Evolutionary conservation across 1,140 invertebrate species (phyloP).

Genomic region (Vanessa atalanta): DNA sequence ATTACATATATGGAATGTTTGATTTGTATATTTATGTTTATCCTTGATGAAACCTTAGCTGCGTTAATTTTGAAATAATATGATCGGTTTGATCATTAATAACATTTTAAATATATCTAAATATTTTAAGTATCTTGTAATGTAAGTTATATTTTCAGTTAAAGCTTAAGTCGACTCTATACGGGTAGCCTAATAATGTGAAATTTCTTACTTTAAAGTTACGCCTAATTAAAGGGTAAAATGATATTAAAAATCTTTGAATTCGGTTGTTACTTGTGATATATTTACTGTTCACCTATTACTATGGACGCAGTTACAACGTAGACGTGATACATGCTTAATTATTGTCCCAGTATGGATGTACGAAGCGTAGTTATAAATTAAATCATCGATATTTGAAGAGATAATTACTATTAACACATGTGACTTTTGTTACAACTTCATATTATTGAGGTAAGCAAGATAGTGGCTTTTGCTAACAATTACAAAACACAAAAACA

Average conservation of each 20-base stretch:
- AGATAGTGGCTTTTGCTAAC: background rate
- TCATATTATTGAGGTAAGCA: background rate
- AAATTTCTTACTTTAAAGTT: too few relatives aligned
- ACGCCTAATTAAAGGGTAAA: background rate
- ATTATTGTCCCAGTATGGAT: background rate
- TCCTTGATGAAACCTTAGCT: too few relatives aligned
- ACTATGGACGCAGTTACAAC: background rate
- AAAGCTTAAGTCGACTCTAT: background rate
- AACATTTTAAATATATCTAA: too few relatives aligned
- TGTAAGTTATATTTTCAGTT: background rate
- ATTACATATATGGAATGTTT: too few relatives aligned
- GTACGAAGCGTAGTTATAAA: background rate
- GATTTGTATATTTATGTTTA: too few relatives aligned
- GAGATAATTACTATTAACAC: background rate
- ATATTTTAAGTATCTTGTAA: background rate
- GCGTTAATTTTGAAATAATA: too few relatives aligned
- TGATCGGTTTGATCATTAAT: too few relatives aligned
- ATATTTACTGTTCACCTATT: background rate
- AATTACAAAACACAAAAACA: too few relatives aligned
- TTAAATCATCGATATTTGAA: conserved; percentile 9
- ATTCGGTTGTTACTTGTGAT: background rate
- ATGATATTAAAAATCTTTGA: background rate
- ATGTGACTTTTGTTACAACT: background rate
- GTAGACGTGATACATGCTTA: background rate
- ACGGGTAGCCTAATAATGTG: background rate